A percentile compares a stretch with the other conserved stretches of the same genome.
These are phyloP conservation scores for Orthosia gothica DNA, from an alignment of 2,888 invertebrate genomes.

Conservation along the genomic window DNA sequence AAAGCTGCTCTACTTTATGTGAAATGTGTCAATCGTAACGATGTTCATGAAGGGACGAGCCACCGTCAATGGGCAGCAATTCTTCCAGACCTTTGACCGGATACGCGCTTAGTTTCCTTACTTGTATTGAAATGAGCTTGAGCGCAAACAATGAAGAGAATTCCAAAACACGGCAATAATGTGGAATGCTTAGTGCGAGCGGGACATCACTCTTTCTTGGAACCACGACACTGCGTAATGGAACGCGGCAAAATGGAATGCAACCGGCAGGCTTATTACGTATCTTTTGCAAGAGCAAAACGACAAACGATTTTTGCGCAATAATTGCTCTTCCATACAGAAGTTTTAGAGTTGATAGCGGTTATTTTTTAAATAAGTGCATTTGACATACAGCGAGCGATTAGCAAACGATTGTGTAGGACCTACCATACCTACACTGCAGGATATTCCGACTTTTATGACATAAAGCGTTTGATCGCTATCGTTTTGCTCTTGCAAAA, in stretches of 20 bases:
- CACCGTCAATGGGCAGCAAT: constrained; percentile 29
- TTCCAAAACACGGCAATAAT: constrained; percentile 88
- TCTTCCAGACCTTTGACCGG: constrained; percentile 81
- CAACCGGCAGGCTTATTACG: too few relatives aligned
- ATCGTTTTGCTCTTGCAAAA: too few relatives aligned
- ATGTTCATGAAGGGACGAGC: constrained; percentile 9
- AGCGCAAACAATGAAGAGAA: constrained; percentile 88
- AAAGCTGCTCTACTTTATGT: constrained; percentile 31
- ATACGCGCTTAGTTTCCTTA: constrained; percentile 81
- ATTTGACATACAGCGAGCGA: too few relatives aligned
- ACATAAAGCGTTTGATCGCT: too few relatives aligned
- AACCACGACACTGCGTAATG: constrained; percentile 87
- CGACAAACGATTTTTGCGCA: too few relatives aligned
- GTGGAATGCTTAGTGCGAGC: constrained; percentile 87
- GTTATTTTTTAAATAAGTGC: too few relatives aligned
- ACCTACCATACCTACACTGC: too few relatives aligned
- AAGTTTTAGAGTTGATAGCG: too few relatives aligned
- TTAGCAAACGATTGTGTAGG: too few relatives aligned
- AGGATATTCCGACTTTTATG: too few relatives aligned
- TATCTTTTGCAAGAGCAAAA: too few relatives aligned
- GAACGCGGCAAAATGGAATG: constrained; percentile 88
- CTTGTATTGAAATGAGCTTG: constrained; percentile 85
- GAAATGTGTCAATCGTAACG: constrained; percentile 20
- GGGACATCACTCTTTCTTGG: constrained; percentile 88
- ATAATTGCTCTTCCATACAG: too few relatives aligned